These are phyloP conservation scores for Zaprionus vittiger DNA, from an alignment of 1,140 invertebrate genomes.

Conservation along the genomic window DNA sequence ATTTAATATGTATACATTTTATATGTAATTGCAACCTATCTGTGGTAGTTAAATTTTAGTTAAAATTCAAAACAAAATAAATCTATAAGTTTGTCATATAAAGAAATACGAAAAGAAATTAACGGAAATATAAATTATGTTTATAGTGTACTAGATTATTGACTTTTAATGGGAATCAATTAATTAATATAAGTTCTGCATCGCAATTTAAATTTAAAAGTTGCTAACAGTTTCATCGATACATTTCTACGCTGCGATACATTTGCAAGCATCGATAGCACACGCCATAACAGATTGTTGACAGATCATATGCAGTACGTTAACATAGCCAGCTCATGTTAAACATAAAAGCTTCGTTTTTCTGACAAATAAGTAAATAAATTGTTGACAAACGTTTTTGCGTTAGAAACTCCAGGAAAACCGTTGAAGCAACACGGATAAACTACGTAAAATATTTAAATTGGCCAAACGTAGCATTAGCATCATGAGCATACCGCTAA, in stretches of 20 bases:
- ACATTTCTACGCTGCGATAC: not conserved
- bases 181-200: not conserved
- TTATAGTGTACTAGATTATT: conserved; percentile 21
- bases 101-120: conserved; percentile 78
- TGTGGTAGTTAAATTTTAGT: conserved; percentile 84
- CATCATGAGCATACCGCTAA: conserved; percentile 51
- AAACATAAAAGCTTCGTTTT: not conserved
- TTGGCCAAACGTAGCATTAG: conserved; percentile 10
- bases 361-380: not conserved
- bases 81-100: conserved; percentile 77
- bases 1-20: conserved; percentile 41
- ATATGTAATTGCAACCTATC: conserved; percentile 84
- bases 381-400: conserved; percentile 15
- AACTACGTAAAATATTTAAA: conserved; percentile 2
- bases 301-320: not conserved
- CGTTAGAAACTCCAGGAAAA: not conserved
- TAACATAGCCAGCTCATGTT: not conserved
- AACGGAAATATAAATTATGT: conserved; percentile 67
- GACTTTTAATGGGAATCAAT: not conserved
- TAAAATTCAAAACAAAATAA: conserved; percentile 76
- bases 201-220: not conserved
- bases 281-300: conserved; percentile 2
- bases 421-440: not conserved
- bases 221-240: not conserved
- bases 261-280: not conserved